Percentiles rank a stretch among this genome's conserved stretches.
phyloP scores from a whole-genome alignment of 2,113 vertebrate genomes.

The Mormyrus lacerda region DNA sequence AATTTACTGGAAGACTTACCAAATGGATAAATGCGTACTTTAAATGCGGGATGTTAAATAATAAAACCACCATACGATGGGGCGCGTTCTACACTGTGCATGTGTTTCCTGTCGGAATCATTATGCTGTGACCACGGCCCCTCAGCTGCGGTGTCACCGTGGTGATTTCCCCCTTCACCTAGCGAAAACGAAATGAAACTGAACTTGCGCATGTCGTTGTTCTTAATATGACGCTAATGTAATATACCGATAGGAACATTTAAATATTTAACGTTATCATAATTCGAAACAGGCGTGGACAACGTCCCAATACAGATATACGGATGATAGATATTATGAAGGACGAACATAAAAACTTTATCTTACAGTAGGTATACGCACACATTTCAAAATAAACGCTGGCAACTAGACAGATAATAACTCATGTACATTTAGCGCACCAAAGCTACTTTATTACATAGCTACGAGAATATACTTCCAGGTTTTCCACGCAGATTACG shows the following conservation, averaged over 20 bases:
- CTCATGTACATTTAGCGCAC: not conserved
- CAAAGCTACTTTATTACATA: not conserved
- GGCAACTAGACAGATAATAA: not conserved
- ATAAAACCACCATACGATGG: not conserved
- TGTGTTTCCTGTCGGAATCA: constrained; percentile 8
- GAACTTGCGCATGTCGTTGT: not conserved
- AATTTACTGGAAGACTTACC: not conserved
- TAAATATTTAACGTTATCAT: not conserved
- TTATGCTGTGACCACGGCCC: not conserved
- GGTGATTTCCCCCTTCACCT: not conserved
- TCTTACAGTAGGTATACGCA: not conserved
- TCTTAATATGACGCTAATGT: not conserved
- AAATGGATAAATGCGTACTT: not conserved
- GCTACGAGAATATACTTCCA: not conserved
- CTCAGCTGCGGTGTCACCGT: not conserved
- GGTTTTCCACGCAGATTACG: not conserved
- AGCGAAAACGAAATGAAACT: constrained; percentile 12
- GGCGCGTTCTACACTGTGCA: not conserved
- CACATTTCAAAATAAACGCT: not conserved
- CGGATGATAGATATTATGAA: not conserved
- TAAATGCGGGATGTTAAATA: not conserved
- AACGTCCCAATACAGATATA: not conserved
- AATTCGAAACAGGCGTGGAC: not conserved
- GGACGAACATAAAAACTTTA: not conserved
- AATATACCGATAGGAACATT: not conserved